These are phyloP conservation scores for Turdus rufiventris DNA, from an alignment of 2,113 vertebrate genomes.

Conservation along the genomic window DNA sequence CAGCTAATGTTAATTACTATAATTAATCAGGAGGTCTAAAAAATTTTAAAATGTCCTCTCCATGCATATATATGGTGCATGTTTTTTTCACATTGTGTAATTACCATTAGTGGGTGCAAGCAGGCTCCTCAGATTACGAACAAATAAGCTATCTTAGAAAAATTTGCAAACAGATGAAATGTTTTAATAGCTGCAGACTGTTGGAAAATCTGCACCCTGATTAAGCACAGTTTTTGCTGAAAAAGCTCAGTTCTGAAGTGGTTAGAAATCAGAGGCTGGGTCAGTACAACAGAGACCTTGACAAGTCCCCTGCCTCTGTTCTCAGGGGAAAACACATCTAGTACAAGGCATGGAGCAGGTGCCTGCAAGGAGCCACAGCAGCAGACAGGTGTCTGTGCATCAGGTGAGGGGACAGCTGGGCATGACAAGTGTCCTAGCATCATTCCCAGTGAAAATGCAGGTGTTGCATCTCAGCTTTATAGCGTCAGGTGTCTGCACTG, in stretches of 20 bases:
- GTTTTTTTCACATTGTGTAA: background rate
- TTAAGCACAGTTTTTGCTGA: background rate
- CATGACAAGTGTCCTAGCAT: background rate
- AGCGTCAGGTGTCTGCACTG: fast-evolving
- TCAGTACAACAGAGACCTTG: background rate
- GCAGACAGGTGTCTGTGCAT: background rate
- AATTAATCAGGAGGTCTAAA: slow-evolving; percentile 11
- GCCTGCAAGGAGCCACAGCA: background rate
- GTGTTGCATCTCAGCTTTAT: background rate
- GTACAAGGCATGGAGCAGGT: fast-evolving
- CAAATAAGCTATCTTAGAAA: background rate
- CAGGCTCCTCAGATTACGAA: background rate
- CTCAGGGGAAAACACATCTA: background rate
- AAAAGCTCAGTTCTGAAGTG: background rate
- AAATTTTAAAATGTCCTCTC: background rate
- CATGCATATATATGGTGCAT: background rate
- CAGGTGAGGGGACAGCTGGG: background rate
- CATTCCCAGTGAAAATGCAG: background rate
- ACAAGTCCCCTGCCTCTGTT: background rate
- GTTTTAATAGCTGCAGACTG: background rate
- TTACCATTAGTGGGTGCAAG: background rate
- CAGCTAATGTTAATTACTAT: slow-evolving; percentile 32
- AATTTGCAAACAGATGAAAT: background rate
- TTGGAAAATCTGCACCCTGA: background rate
- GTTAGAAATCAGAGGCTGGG: background rate